Evolutionary conservation across 2,797 vertebrate species (phyloP).

Genomic region (Balearica regulorum): DNA sequence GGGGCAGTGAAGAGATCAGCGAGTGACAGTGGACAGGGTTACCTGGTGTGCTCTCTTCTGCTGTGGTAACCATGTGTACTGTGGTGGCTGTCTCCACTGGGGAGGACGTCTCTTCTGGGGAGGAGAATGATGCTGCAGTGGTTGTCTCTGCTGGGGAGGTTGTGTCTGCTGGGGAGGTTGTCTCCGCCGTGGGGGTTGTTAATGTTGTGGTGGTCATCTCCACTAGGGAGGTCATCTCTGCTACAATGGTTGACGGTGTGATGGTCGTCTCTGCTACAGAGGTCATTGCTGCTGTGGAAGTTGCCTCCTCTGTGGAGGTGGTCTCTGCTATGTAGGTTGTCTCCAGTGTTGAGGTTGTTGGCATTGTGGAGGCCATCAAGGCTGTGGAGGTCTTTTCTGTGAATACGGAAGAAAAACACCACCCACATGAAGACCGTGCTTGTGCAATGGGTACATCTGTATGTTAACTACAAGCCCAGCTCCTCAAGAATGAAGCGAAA

Average conservation of each 20-base stretch:
- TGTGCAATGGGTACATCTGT: not conserved
- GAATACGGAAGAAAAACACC: not conserved
- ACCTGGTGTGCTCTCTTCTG: not conserved
- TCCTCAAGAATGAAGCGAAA: not conserved
- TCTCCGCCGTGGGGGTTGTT: accelerated
- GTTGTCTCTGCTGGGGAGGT: too few relatives aligned
- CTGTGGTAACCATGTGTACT: accelerated
- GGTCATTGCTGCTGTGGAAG: accelerated
- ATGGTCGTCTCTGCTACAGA: accelerated
- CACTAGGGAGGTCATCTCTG: accelerated
- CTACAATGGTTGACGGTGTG: too few relatives aligned
- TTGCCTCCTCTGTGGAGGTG: accelerated
- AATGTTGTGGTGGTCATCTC: accelerated
- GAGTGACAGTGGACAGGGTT: not conserved
- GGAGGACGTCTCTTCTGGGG: not conserved
- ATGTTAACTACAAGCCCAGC: not conserved
- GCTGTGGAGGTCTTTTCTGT: not conserved
- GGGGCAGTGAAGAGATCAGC: too few relatives aligned
- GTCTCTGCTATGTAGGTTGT: accelerated
- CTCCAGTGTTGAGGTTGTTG: accelerated
- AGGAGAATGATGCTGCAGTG: too few relatives aligned
- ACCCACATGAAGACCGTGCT: not conserved
- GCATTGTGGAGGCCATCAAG: accelerated
- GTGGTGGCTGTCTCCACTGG: accelerated
- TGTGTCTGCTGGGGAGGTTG: accelerated